Evolutionary conservation across 2,113 vertebrate species (phyloP).

Genomic region (Reinhardtius hippoglossoides): DNA sequence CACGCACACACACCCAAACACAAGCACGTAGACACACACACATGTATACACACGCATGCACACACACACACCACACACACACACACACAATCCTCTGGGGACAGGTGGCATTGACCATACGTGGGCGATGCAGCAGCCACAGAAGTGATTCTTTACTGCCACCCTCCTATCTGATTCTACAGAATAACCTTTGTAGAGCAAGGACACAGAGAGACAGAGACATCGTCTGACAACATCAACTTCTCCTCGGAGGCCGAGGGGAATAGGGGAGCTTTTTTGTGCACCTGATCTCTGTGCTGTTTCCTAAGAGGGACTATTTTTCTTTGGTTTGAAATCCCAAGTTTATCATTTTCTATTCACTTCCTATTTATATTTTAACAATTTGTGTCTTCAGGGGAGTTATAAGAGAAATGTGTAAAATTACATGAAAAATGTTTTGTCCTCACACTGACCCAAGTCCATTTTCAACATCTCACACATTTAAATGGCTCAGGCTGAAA

Average conservation of each 20-base stretch:
- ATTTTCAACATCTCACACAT: slow-evolving; percentile 55
- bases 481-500: slow-evolving; percentile 59
- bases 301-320: slow-evolving; percentile 9
- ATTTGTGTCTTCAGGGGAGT: too few species aligned
- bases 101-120: slow-evolving; percentile 71
- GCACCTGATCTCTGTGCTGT: slow-evolving; percentile 60
- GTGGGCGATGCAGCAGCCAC: slow-evolving; percentile 57
- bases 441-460: slow-evolving; percentile 25
- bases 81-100: slow-evolving; percentile 52
- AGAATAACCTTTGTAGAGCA: slow-evolving; percentile 74
- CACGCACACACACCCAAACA: slow-evolving; percentile 23
- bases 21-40: slow-evolving; percentile 3
- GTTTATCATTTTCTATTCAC: neutral
- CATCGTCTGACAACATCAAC: slow-evolving; percentile 73
- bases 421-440: neutral
- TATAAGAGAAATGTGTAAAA: neutral
- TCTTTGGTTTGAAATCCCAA: neutral
- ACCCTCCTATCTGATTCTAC: slow-evolving; percentile 70
- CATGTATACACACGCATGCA: neutral
- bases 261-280: slow-evolving; percentile 51
- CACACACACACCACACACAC: slow-evolving; percentile 15
- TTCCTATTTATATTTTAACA: neutral
- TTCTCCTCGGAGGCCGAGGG: slow-evolving; percentile 47
- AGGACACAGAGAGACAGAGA: slow-evolving; percentile 74
- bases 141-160: slow-evolving; percentile 73